Percentiles rank a stretch among this genome's conserved stretches.
Conservation (phyloP, 2,113 vertebrate species). For the Barbus barbus region DNA sequence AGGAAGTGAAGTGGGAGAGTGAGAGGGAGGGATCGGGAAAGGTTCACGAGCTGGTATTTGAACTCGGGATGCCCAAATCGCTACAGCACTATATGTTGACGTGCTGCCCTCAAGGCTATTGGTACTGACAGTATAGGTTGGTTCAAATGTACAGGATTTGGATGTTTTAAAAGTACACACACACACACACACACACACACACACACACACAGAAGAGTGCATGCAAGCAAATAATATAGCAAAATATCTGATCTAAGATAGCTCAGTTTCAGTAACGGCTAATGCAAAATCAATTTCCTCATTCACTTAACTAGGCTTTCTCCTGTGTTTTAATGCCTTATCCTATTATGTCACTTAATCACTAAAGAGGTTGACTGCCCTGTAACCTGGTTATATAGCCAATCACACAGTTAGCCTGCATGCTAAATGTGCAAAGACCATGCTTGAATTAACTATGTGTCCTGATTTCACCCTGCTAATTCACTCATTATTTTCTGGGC, state of each 20-base stretch:
- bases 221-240: not conserved
- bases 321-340: not conserved
- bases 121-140: not conserved
- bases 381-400: not conserved
- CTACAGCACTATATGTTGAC: too few relatives aligned
- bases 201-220: not conserved
- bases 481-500: not conserved
- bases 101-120: too few relatives aligned
- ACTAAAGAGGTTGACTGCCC: not conserved
- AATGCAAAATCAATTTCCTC: not conserved
- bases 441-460: not conserved
- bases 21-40: too few relatives aligned
- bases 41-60: too few relatives aligned
- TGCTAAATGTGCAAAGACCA: not conserved
- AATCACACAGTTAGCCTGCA: not conserved
- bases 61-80: too few relatives aligned
- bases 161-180: not conserved
- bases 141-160: not conserved
- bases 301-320: not conserved
- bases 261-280: not conserved
- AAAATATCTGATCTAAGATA: not conserved
- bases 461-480: constrained; percentile 1
- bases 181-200: not conserved
- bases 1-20: too few relatives aligned
- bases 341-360: constrained; percentile 2